These are phyloP conservation scores for Pelodiscus sinensis DNA, from an alignment of 2,113 vertebrate species.

Conservation along the genomic window DNA sequence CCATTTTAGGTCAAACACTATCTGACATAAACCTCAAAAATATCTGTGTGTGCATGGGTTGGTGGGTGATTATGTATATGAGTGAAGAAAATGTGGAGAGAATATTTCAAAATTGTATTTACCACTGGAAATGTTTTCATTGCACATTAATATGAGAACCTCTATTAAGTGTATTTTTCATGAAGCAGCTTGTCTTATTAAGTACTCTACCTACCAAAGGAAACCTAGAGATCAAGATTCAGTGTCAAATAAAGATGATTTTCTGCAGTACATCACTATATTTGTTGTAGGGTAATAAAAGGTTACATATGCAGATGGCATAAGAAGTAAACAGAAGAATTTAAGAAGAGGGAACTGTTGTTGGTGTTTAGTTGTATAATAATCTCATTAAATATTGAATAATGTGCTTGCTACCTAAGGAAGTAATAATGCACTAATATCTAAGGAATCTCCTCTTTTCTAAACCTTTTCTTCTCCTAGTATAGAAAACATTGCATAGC, in stretches of 20 bases:
- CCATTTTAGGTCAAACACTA: background rate
- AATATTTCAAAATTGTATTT: slow-evolving; percentile 18
- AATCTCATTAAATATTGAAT: slow-evolving; percentile 69
- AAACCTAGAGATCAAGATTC: background rate
- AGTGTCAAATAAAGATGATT: slow-evolving; percentile 50
- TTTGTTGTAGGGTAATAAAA: slow-evolving; percentile 58
- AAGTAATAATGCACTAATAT: slow-evolving; percentile 10
- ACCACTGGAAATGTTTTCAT: background rate
- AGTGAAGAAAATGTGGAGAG: background rate
- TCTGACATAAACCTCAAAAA: background rate
- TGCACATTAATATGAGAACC: slow-evolving; percentile 30
- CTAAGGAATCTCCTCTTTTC: background rate
- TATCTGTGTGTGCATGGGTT: background rate
- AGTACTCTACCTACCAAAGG: slow-evolving; percentile 23
- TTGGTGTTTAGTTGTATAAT: slow-evolving; percentile 60
- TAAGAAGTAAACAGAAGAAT: slow-evolving; percentile 46
- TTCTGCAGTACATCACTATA: slow-evolving; percentile 32
- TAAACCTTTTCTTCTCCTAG: background rate
- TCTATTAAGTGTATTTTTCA: background rate
- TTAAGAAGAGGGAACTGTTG: slow-evolving; percentile 38
- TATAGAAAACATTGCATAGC: background rate
- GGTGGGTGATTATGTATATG: background rate
- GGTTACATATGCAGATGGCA: slow-evolving; percentile 38
- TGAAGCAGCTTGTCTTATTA: slow-evolving; percentile 23
- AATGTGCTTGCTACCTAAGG: slow-evolving; percentile 22